Evolutionary conservation across 2,113 vertebrate genomes (phyloP).

Genomic region (Anhinga anhinga): DNA sequence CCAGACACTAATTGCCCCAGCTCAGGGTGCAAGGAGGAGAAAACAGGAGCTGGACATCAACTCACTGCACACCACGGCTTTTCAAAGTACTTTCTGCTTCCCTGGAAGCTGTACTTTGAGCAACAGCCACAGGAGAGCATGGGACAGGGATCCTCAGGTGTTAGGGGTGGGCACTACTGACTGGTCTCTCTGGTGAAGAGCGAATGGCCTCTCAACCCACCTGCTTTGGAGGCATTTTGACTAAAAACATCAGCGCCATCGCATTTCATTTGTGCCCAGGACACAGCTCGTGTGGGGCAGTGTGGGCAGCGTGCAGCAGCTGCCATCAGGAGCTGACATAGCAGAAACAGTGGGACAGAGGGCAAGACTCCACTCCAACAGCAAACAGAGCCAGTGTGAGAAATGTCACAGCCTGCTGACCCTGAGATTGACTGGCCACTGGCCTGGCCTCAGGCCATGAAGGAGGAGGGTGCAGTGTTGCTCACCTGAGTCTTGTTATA

Average conservation of each 20-base stretch:
- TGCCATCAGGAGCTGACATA: neutral
- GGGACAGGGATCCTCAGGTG: neutral
- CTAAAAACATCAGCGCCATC: neutral
- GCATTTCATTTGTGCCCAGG: neutral
- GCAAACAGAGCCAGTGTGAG: neutral
- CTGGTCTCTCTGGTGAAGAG: neutral
- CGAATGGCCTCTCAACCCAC: neutral
- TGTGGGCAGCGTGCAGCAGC: neutral
- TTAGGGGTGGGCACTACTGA: neutral
- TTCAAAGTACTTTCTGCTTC: neutral
- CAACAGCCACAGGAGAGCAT: rapidly evolving
- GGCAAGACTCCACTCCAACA: neutral
- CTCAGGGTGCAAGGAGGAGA: neutral
- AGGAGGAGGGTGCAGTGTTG: neutral
- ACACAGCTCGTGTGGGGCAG: neutral
- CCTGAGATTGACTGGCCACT: neutral
- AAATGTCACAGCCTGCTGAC: neutral
- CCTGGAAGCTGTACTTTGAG: rapidly evolving
- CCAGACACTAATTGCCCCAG: rapidly evolving
- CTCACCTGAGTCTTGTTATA: conserved; percentile 95
- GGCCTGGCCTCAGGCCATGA: neutral
- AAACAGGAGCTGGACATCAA: neutral
- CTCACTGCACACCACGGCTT: neutral
- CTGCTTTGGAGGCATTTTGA: neutral
- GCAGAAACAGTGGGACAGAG: neutral